These are phyloP conservation scores for Tinea trinotella DNA, from an alignment of 2,888 invertebrate species.

Conservation along the genomic window DNA sequence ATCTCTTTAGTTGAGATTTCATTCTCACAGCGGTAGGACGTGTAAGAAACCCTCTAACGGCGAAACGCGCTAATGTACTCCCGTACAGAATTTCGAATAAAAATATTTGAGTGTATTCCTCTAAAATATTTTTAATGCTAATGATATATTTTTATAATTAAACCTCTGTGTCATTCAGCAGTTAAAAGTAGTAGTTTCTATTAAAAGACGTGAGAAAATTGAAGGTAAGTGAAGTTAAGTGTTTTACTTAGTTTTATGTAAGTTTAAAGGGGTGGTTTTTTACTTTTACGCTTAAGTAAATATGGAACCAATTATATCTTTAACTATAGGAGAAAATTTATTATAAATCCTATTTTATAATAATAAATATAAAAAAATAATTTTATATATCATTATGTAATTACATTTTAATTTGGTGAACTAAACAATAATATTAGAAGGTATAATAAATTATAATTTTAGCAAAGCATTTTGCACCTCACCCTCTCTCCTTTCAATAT, in stretches of 20 bases:
- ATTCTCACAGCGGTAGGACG: background rate
- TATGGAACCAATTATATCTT: background rate
- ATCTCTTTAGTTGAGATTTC: background rate
- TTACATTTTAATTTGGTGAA: no score
- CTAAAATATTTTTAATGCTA: no score
- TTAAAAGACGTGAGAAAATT: background rate
- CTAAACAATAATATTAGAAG: background rate
- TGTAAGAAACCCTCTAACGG: background rate
- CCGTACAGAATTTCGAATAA: no score
- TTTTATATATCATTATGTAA: no score
- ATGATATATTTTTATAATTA: no score
- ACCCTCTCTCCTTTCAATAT: no score
- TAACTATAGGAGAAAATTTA: background rate
- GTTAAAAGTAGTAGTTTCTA: background rate
- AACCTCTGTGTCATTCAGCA: no score
- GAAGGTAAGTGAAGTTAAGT: conserved; percentile 2
- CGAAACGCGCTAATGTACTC: no score
- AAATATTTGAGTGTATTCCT: no score
- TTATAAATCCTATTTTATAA: background rate
- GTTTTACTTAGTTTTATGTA: background rate
- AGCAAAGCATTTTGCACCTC: background rate
- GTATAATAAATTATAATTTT: background rate
- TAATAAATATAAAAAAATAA: background rate
- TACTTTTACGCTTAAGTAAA: background rate
- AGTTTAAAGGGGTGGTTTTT: background rate